Conservation (phyloP, 1,140 invertebrate genomes). For the Eubasilissa regina region DNA sequence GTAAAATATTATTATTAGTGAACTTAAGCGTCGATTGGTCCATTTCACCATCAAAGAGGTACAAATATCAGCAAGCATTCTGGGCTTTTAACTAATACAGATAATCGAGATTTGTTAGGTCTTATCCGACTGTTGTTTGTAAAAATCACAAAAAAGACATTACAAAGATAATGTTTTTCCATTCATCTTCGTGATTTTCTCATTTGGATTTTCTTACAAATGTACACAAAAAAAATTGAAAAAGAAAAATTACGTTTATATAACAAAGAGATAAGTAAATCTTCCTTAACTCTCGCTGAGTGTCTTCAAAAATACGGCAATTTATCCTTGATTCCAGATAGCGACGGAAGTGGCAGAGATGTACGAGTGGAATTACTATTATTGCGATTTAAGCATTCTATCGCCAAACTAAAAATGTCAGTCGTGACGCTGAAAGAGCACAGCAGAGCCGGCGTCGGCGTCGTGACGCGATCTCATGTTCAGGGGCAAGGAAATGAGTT, state of each 20-base stretch:
- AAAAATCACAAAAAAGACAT: neutral
- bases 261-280: slow-evolving; percentile 45
- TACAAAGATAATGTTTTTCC: slow-evolving; percentile 1
- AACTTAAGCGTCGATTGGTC: too few species aligned
- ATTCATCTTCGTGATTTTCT: slow-evolving; percentile 38
- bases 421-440: neutral
- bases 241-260: slow-evolving; percentile 28
- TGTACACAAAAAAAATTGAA: slow-evolving; percentile 22
- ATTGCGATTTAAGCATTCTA: slow-evolving; percentile 34
- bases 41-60: too few species aligned
- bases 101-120: slow-evolving; percentile 21
- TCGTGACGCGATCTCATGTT: neutral
- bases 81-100: neutral
- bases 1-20: too few species aligned
- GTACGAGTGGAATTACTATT: slow-evolving; percentile 34
- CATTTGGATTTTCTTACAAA: slow-evolving; percentile 40
- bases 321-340: slow-evolving; percentile 41
- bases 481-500: too few species aligned
- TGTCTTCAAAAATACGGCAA: slow-evolving; percentile 43
- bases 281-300: slow-evolving; percentile 26
- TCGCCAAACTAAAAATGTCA: slow-evolving; percentile 11
- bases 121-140: neutral
- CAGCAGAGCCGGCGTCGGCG: neutral
- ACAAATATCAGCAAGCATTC: too few species aligned
- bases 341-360: slow-evolving; percentile 29